Evolutionary conservation across 2,888 invertebrate genomes (phyloP).

Genomic region (Dastarcus helophoroides): DNA sequence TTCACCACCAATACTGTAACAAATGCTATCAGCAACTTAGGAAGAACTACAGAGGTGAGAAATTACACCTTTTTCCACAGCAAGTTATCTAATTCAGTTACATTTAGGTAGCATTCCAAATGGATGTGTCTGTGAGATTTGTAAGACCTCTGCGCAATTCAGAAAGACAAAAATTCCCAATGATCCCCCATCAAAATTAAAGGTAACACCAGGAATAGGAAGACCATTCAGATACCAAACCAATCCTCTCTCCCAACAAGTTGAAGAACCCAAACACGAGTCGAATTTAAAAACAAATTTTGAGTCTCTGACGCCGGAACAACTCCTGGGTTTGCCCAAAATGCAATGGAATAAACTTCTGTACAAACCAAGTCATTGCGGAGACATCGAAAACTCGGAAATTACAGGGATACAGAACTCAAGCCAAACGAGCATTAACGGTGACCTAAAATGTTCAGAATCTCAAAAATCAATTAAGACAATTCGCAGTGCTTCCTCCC

Average conservation of each 20-base stretch:
- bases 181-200: conserved; percentile 26
- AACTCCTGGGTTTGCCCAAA: conserved; percentile 23
- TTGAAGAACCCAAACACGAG: conserved; percentile 1
- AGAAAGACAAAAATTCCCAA: conserved; percentile 18
- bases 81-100: not conserved
- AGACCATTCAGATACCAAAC: conserved; percentile 25
- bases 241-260: conserved; percentile 7
- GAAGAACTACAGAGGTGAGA: conserved; percentile 21
- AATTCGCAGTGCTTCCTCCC: conserved; percentile 1
- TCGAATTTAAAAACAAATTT: conserved; percentile 1
- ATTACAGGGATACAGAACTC: not conserved
- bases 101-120: conserved; percentile 16
- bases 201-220: conserved; percentile 29
- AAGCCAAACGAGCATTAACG: not conserved
- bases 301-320: conserved; percentile 22
- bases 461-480: not conserved
- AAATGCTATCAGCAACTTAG: conserved; percentile 25
- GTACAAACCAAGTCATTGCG: conserved; percentile 6
- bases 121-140: conserved; percentile 19
- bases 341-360: conserved; percentile 5
- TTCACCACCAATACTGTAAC: conserved; percentile 28
- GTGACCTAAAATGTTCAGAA: not conserved
- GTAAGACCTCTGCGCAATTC: conserved; percentile 19
- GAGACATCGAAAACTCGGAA: too few relatives aligned
- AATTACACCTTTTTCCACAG: not conserved